These are phyloP conservation scores for Laticauda laticaudata DNA, from an alignment of 2,113 vertebrate species.

Conservation along the genomic window DNA sequence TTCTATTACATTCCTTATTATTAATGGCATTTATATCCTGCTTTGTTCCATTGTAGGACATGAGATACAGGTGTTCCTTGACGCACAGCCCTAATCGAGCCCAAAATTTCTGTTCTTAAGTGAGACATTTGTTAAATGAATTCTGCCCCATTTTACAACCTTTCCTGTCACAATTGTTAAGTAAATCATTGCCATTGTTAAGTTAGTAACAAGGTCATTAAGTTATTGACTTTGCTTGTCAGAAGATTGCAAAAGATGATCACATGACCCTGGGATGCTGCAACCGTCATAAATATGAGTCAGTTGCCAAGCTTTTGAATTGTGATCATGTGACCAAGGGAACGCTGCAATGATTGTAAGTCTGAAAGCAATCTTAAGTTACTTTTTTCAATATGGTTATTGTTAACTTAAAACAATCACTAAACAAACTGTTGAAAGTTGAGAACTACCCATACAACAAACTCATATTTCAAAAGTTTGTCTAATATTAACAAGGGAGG, in stretches of 20 bases:
- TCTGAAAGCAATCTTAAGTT: background rate
- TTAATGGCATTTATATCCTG: background rate
- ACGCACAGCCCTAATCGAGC: background rate
- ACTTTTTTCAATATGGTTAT: background rate
- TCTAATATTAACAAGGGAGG: no score
- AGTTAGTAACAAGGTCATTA: background rate
- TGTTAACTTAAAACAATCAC: background rate
- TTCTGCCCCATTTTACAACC: background rate
- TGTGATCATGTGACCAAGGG: background rate
- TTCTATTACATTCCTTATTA: background rate
- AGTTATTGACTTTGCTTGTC: background rate
- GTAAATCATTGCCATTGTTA: background rate
- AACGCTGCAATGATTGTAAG: background rate
- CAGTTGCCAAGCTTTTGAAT: background rate
- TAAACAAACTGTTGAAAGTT: background rate
- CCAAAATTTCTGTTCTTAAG: background rate
- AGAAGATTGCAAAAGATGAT: background rate
- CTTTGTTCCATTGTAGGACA: background rate
- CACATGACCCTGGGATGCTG: fast-evolving
- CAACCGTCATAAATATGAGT: background rate
- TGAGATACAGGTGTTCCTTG: no score
- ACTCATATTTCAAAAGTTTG: background rate
- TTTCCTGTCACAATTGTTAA: background rate
- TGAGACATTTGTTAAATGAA: background rate
- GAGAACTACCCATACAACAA: background rate